Percentiles rank a stretch among this genome's conserved stretches.
These are phyloP conservation scores for Phrynocephalus guinanensis DNA, from an alignment of 2,797 vertebrate species.

Conservation along the genomic window DNA sequence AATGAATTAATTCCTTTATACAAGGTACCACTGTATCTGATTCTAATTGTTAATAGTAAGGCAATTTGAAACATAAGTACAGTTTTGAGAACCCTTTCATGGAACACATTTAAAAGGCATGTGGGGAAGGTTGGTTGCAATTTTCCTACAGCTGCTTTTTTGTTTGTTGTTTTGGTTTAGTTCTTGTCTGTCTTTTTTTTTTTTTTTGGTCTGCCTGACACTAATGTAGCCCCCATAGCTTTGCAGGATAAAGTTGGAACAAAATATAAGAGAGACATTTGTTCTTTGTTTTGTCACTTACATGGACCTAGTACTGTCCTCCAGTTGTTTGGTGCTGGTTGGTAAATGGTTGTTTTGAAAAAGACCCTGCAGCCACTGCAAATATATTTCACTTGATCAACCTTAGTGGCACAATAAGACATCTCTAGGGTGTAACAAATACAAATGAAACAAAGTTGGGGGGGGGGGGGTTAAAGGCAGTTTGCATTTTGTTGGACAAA, in stretches of 20 bases:
- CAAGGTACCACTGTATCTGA: too few relatives aligned
- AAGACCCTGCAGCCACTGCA: not conserved
- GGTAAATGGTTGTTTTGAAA: slow-evolving; percentile 18
- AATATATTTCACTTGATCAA: not conserved
- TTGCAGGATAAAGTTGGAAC: not conserved
- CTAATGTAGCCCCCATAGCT: too few relatives aligned
- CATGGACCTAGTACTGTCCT: not conserved
- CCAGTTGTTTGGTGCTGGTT: not conserved
- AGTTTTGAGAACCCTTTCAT: not conserved
- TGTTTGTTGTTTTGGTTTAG: too few relatives aligned
- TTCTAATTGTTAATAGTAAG: not conserved
- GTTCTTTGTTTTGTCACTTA: slow-evolving; percentile 15
- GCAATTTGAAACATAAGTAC: not conserved
- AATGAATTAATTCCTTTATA: too few relatives aligned
- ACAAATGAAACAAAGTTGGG: too few relatives aligned
- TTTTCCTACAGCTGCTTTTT: not conserved
- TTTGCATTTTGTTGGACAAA: too few relatives aligned
- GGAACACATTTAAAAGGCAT: not conserved
- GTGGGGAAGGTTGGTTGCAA: not conserved
- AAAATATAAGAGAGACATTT: not conserved
- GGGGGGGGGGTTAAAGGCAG: too few relatives aligned
- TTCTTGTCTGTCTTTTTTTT: too few relatives aligned
- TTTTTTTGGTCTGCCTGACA: too few relatives aligned
- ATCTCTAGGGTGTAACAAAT: too few relatives aligned
- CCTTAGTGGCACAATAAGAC: too few relatives aligned